These are phyloP conservation scores for Dreissena rostriformis DNA, from an alignment of 1,140 invertebrate species.

Conservation along the genomic window DNA sequence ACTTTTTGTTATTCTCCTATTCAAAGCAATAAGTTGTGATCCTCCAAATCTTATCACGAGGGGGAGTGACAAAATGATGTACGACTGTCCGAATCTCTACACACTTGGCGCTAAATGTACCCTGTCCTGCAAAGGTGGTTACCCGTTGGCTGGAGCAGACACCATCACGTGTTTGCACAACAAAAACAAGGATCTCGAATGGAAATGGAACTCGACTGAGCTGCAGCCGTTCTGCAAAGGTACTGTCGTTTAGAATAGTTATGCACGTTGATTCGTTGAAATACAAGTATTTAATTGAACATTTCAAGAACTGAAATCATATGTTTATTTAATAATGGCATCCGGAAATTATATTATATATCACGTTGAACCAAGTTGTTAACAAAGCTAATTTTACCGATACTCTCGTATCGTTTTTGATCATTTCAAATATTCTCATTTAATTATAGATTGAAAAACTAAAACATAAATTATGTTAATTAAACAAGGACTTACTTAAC, in stretches of 20 bases:
- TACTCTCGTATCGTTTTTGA: background rate
- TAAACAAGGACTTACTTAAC: background rate
- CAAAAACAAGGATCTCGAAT: background rate
- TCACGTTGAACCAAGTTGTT: no score
- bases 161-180: constrained; percentile 12
- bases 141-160: constrained; percentile 21
- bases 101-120: constrained; percentile 28
- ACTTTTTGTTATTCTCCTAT: no score
- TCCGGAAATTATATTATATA: no score
- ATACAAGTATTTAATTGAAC: no score
- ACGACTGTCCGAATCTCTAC: constrained; percentile 30
- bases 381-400: background rate
- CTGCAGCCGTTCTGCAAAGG: constrained; percentile 42
- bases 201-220: constrained; percentile 2
- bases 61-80: constrained; percentile 24
- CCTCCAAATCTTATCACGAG: background rate
- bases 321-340: no score
- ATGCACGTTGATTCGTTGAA: no score
- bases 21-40: constrained; percentile 20
- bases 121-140: constrained; percentile 19
- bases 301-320: no score
- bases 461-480: background rate
- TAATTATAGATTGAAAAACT: background rate
- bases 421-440: background rate
- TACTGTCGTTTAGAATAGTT: no score